These are phyloP conservation scores for Zaprionus bogoriensis DNA, from an alignment of 2,888 invertebrate genomes.

Conservation along the genomic window DNA sequence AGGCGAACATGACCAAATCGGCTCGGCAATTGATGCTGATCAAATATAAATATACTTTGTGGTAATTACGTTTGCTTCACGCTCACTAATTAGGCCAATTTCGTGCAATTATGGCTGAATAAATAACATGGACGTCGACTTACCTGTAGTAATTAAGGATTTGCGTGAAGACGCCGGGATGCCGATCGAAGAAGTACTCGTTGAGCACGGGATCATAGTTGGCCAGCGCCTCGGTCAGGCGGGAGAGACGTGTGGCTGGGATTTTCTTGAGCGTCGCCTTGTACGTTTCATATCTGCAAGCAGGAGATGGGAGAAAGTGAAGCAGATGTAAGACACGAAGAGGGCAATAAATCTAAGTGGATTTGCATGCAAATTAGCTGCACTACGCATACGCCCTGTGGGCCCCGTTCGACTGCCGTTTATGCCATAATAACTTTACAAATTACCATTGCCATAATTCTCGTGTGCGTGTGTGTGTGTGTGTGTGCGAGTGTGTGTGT, in stretches of 20 bases:
- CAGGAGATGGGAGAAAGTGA: no score
- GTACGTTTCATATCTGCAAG: slow-evolving; percentile 87
- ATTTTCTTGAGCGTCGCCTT: slow-evolving; percentile 94
- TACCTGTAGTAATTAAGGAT: slow-evolving; percentile 93
- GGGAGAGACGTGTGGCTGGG: slow-evolving; percentile 92
- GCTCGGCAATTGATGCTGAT: no score
- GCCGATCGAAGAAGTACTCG: slow-evolving; percentile 94
- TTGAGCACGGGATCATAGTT: slow-evolving; percentile 95
- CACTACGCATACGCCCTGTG: slow-evolving; percentile 43
- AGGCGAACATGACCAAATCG: no score
- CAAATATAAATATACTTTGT: neutral
- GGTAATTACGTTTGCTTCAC: neutral
- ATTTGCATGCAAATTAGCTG: slow-evolving; percentile 59
- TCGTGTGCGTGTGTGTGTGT: slow-evolving; percentile 9
- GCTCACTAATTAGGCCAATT: neutral
- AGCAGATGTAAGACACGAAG: no score
- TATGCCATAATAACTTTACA: slow-evolving; percentile 59
- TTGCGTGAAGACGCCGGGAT: slow-evolving; percentile 95
- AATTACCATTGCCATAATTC: slow-evolving; percentile 65
- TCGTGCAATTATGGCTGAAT: neutral
- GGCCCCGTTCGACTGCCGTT: slow-evolving; percentile 28
- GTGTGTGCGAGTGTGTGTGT: slow-evolving; percentile 1
- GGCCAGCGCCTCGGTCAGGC: slow-evolving; percentile 92
- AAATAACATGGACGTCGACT: slow-evolving; percentile 39
- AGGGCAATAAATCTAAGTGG: slow-evolving; percentile 44